These are phyloP conservation scores for Tenualosa ilisha DNA, from an alignment of 2,797 vertebrate genomes.

Conservation along the genomic window DNA sequence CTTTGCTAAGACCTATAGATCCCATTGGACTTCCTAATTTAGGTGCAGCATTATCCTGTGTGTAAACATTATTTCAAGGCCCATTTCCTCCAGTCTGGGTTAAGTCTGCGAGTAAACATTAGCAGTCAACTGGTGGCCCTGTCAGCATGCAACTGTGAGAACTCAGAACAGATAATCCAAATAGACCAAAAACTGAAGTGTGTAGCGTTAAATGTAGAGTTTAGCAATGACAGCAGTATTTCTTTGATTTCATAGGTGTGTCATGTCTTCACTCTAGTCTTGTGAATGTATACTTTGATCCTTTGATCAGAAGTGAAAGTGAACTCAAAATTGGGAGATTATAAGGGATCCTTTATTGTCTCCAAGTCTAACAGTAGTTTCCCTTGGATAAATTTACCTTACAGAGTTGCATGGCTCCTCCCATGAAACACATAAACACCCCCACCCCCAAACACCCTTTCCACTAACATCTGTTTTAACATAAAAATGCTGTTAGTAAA, in stretches of 20 bases:
- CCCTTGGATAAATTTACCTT: constrained; percentile 29
- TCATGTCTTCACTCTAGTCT: not conserved
- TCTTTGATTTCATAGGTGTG: not conserved
- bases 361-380: constrained; percentile 27
- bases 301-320: not conserved
- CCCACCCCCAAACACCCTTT: constrained; percentile 24
- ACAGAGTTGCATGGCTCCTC: not conserved
- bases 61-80: constrained; percentile 40
- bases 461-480: constrained; percentile 49
- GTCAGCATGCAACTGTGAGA: constrained; percentile 25
- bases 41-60: constrained; percentile 30
- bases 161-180: not conserved
- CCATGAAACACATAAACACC: not conserved
- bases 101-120: constrained; percentile 39
- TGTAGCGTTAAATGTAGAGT: not conserved
- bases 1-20: not conserved
- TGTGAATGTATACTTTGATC: not conserved
- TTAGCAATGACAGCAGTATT: not conserved
- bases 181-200: constrained; percentile 3
- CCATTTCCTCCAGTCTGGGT: constrained; percentile 44
- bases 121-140: constrained; percentile 37
- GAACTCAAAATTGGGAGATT: not conserved
- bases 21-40: constrained; percentile 1
- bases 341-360: not conserved
- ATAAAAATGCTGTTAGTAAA: constrained; percentile 60